Percentiles rank a stretch among this genome's conserved stretches.
Conservation (phyloP, 1,140 invertebrate species). For the Cydia pomonella region DNA sequence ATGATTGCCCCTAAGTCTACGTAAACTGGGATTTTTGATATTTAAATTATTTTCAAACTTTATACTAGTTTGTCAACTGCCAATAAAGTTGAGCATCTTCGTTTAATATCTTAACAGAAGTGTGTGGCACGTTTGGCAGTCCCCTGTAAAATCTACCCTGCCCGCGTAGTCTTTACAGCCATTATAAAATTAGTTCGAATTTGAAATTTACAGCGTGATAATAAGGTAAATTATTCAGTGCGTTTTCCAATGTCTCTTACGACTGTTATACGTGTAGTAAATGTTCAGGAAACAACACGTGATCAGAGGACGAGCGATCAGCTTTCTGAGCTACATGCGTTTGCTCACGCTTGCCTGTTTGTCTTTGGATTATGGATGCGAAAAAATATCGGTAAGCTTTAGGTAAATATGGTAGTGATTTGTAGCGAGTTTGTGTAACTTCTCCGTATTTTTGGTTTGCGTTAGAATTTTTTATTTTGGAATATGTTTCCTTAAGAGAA, state of each 20-base stretch:
- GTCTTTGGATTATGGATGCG: constrained; percentile 35
- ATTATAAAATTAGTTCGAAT: too few species aligned
- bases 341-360: constrained; percentile 33
- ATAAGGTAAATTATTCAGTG: too few species aligned
- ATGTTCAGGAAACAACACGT: constrained; percentile 61
- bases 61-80: not conserved
- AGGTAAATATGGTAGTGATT: not conserved
- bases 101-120: constrained; percentile 20
- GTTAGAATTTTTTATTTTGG: not conserved
- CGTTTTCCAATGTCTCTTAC: too few species aligned
- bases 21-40: not conserved
- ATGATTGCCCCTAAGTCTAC: too few species aligned
- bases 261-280: constrained; percentile 28
- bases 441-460: not conserved
- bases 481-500: not conserved
- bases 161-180: too few species aligned
- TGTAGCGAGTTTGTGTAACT: not conserved
- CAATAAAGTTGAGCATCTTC: constrained; percentile 19
- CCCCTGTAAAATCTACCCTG: constrained; percentile 20
- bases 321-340: constrained; percentile 49
- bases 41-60: not conserved
- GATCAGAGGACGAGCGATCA: constrained; percentile 51
- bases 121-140: constrained; percentile 27
- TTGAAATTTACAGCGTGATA: too few species aligned
- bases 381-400: constrained; percentile 32